A percentile compares a stretch with the other conserved stretches of the same genome.
Evolutionary conservation across 2,113 vertebrate genomes (phyloP).

Genomic region (Pseudorasbora parva): DNA sequence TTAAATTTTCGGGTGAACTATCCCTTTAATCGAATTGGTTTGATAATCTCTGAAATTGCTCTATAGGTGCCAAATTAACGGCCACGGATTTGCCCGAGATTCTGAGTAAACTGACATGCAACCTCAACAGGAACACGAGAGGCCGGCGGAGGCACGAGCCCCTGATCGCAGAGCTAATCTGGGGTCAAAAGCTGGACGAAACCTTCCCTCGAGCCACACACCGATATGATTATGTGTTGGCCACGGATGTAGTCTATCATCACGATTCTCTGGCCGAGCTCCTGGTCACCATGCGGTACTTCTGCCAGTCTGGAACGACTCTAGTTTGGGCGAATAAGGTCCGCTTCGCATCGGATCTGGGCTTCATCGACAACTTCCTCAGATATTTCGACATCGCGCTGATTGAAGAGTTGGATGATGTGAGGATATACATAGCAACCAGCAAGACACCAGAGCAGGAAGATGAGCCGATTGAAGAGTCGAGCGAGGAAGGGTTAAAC

Average conservation of each 20-base stretch:
- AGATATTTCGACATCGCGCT: constrained; percentile 78
- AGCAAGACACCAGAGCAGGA: constrained; percentile 49
- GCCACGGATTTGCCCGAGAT: constrained; percentile 87
- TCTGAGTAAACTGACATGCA: constrained; percentile 82
- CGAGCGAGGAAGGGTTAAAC: background rate
- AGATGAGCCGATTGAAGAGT: background rate
- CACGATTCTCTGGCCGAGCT: constrained; percentile 82
- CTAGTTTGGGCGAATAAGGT: constrained; percentile 94
- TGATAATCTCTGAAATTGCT: constrained; percentile 48
- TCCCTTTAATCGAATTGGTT: background rate
- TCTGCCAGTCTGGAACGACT: constrained; percentile 84
- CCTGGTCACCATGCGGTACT: constrained; percentile 84
- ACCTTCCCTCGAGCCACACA: constrained; percentile 75
- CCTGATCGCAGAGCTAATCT: constrained; percentile 81
- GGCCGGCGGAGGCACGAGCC: constrained; percentile 74
- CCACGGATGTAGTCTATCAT: constrained; percentile 89
- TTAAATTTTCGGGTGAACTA: no score
- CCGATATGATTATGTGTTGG: constrained; percentile 88
- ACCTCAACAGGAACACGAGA: constrained; percentile 84
- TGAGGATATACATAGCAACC: constrained; percentile 86
- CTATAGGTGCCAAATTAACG: constrained; percentile 86
- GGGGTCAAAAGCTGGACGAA: constrained; percentile 79
- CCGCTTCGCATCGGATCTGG: constrained; percentile 81
- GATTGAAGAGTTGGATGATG: constrained; percentile 81
- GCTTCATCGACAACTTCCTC: constrained; percentile 81